These are phyloP conservation scores for Watsonalla binaria DNA, from an alignment of 2,888 invertebrate species.

Conservation along the genomic window DNA sequence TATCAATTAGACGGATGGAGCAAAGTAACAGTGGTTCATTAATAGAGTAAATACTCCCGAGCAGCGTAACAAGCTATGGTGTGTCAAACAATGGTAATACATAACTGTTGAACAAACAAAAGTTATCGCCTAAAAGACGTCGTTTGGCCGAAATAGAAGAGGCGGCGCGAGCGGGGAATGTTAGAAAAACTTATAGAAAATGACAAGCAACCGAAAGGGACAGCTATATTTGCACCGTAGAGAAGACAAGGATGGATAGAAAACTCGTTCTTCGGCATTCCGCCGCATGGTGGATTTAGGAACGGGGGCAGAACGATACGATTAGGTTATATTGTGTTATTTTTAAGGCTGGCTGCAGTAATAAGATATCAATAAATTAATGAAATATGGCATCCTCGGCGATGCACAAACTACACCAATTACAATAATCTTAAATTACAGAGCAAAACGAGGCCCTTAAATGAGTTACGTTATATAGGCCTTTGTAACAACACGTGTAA, in stretches of 20 bases:
- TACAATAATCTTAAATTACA: background rate
- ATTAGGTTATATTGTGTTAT: constrained; percentile 75
- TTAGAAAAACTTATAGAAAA: constrained; percentile 79
- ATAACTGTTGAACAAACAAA: constrained; percentile 72
- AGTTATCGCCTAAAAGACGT: constrained; percentile 60
- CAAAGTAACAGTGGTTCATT: constrained; percentile 63
- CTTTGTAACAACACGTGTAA: background rate
- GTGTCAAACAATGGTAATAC: constrained; percentile 66
- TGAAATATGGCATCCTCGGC: constrained; percentile 42
- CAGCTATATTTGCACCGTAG: constrained; percentile 55
- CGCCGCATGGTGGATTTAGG: constrained; percentile 77
- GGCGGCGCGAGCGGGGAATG: constrained; percentile 66
- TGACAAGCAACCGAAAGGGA: constrained; percentile 74
- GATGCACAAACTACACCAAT: constrained; percentile 13
- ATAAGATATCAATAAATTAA: constrained; percentile 49
- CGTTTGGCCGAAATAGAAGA: constrained; percentile 70
- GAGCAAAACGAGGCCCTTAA: background rate
- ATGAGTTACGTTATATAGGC: background rate
- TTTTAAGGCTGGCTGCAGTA: constrained; percentile 59
- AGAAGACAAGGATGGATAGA: constrained; percentile 67
- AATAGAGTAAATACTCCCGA: constrained; percentile 61
- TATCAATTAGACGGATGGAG: constrained; percentile 45
- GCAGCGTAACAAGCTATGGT: constrained; percentile 64
- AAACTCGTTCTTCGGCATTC: constrained; percentile 76
- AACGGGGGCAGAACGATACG: constrained; percentile 77